Base-by-base conservation (phyloP, 2,113 vertebrate genomes). In the Guaruba guarouba region DNA sequence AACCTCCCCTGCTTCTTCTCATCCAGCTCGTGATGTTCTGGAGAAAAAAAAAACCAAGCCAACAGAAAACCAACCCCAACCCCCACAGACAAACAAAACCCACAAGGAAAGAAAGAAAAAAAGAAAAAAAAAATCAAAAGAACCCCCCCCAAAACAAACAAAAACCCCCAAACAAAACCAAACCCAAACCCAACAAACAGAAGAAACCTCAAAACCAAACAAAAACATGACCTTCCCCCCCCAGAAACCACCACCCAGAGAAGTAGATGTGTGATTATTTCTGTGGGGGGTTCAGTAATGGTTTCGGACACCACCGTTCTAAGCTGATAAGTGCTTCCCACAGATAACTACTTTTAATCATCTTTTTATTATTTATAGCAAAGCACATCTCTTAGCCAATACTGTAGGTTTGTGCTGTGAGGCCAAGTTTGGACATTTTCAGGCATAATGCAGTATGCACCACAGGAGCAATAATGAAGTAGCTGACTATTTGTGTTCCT, bases 141-240 rank as follows among this genome's bases (percentile, higher is more conserved):
- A 15, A 4, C 8, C 33, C 22, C 13, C 0, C 2, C 8, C 13
- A 29, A 62, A 77, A 10, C 1, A 11, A 63, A 33, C 1, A 20
- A 11, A 9, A 17, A 1, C 11, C 48, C 48, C 48, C 22, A 48
- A 48, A 59, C 20, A 14, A 59, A 59, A 23, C 33, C 55, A n/a
- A 59, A 59, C 1, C 57, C 28, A 29, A 54, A 54, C 17, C n/a
- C 18, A 57, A 68, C 20, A 74, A 61, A 10, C 28, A 74, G 20
- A 79, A 31, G 3, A 68, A 86, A 55, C 11, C 33, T 31, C 19
- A 59, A 82, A 76, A 9, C 24, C n/a, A 68, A 61, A 7, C 37
- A 74, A 25, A 79, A 35, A 3, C 62, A 81, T 43, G 43, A 35
- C n/a, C 33, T 24, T 10, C 57, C 22, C 13, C 27, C 15, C 17